Evolutionary conservation across 2,888 invertebrate genomes (phyloP).

Genomic region (Trachelus iudaicus): DNA sequence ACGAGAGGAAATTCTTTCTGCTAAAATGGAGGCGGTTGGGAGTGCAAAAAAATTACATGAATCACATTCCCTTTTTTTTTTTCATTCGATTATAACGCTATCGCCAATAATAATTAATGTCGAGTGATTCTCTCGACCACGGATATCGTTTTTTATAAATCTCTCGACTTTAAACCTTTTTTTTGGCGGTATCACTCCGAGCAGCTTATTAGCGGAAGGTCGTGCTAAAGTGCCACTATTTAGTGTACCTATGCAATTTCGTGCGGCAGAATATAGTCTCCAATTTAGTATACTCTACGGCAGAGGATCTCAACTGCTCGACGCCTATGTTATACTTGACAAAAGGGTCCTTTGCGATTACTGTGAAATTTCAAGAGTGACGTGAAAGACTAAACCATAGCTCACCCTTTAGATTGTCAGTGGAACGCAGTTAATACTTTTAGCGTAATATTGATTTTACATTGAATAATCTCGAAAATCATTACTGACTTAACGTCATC

Average conservation of each 20-base stretch:
- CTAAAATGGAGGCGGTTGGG: background rate
- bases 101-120: background rate
- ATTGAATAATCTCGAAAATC: background rate
- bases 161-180: slow-evolving; percentile 43
- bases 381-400: background rate
- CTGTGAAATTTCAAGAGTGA: background rate
- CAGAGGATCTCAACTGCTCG: slow-evolving; percentile 31
- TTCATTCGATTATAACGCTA: background rate
- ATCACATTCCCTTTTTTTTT: background rate
- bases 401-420: background rate
- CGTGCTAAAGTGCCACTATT: slow-evolving; percentile 45
- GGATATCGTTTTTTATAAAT: slow-evolving; percentile 10
- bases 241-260: slow-evolving; percentile 44
- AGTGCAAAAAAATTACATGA: background rate
- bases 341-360: background rate
- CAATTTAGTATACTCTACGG: slow-evolving; percentile 31
- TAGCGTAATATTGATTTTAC: background rate
- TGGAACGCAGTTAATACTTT: background rate
- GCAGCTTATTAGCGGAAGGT: slow-evolving; percentile 49
- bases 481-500: background rate
- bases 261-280: slow-evolving; percentile 27
- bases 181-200: slow-evolving; percentile 34
- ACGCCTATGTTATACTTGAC: background rate
- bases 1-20: background rate
- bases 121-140: background rate